Evolutionary conservation across 2,113 vertebrate genomes (phyloP).

Genomic region (Scomber japonicus): DNA sequence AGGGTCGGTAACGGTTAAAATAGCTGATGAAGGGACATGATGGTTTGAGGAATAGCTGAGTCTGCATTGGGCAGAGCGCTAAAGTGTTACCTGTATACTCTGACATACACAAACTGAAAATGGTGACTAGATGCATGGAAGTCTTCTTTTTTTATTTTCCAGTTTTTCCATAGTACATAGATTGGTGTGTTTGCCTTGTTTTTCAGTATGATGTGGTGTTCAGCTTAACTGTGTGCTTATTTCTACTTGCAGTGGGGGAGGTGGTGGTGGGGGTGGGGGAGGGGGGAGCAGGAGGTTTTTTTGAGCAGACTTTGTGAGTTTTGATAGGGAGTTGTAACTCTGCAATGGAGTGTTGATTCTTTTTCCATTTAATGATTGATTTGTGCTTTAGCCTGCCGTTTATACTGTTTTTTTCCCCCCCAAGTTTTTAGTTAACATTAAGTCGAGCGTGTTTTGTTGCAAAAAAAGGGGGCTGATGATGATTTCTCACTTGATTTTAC

Average conservation of each 20-base stretch:
- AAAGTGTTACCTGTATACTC: constrained; percentile 96
- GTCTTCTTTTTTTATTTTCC: constrained; percentile 80
- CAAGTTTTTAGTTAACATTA: constrained; percentile 78
- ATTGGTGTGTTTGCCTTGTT: constrained; percentile 87
- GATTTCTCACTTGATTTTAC: constrained; percentile 82
- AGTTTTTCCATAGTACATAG: constrained; percentile 82
- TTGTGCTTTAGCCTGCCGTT: constrained; percentile 89
- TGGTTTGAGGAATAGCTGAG: constrained; percentile 99
- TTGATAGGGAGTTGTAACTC: constrained; percentile 88
- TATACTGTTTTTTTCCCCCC: constrained; percentile 12
- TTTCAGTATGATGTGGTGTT: constrained; percentile 97
- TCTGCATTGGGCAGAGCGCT: constrained; percentile 93
- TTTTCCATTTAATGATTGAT: constrained; percentile 85
- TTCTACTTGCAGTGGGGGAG: constrained; percentile 91
- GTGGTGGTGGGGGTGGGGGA: constrained; percentile 85
- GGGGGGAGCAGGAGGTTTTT: constrained; percentile 86
- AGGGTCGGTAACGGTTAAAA: constrained; percentile 98
- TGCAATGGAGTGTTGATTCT: constrained; percentile 90
- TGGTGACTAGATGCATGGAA: constrained; percentile 99
- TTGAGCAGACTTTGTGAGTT: constrained; percentile 79
- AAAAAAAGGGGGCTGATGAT: constrained; percentile 88
- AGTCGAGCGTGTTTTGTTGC: constrained; percentile 80
- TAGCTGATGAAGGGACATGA: constrained; percentile 89
- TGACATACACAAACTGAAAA: constrained; percentile 95
- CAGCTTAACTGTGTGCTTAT: constrained; percentile 99